phyloP scores from a whole-genome alignment of 2,113 vertebrate genomes.

The Baryphthengus martii region DNA sequence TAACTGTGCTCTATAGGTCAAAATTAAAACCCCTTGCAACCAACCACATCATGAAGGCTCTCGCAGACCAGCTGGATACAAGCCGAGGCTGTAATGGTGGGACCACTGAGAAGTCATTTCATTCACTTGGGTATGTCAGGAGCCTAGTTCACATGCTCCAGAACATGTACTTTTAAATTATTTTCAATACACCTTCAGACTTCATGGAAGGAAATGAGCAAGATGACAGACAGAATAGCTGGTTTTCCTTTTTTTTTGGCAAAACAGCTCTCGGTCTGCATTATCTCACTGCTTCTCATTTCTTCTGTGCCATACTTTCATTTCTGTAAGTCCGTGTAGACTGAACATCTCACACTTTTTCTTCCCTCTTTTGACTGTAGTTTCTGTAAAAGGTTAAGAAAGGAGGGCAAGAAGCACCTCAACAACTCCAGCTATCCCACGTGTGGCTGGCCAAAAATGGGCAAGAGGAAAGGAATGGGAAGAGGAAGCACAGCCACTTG shows the following conservation, averaged over 20 bases:
- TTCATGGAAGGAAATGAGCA: not conserved
- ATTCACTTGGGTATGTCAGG: not conserved
- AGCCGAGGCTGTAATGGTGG: not conserved
- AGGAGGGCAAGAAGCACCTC: not conserved
- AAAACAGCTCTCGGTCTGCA: not conserved
- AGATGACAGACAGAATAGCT: not conserved
- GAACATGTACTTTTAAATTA: not conserved
- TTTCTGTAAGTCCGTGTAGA: not conserved
- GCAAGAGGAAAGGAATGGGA: not conserved
- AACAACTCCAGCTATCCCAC: not conserved
- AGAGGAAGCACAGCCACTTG: not conserved
- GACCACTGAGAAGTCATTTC: not conserved
- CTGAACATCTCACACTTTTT: not conserved
- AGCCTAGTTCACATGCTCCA: not conserved
- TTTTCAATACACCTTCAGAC: not conserved
- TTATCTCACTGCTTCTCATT: not conserved
- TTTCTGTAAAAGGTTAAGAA: not conserved
- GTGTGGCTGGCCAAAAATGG: not conserved
- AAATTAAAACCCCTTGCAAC: not conserved
- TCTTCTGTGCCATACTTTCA: not conserved
- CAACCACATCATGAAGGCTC: not conserved
- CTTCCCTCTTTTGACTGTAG: not conserved
- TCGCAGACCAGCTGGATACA: not conserved
- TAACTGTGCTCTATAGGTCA: not conserved
- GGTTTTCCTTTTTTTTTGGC: not conserved